phyloP scores from a whole-genome alignment of 2,888 invertebrate species.

The Drosophila niveifrons region DNA sequence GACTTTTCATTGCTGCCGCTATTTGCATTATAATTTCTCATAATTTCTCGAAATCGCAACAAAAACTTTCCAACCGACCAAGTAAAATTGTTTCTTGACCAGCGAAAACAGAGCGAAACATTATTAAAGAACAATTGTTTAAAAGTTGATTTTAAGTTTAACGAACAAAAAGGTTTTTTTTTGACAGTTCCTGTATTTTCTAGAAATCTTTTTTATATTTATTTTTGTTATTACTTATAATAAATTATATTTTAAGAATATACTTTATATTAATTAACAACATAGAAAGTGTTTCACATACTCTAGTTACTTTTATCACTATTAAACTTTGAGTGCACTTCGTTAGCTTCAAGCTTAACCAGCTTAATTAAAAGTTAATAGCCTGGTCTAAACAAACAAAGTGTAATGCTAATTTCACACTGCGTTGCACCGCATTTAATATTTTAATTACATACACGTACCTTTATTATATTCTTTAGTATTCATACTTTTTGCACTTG shows the following conservation, averaged over 20 bases:
- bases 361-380: too few relatives aligned
- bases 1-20: constrained; percentile 51
- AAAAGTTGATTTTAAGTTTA: too few relatives aligned
- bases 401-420: background rate
- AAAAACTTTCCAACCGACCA: background rate
- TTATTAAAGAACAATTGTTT: background rate
- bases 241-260: too few relatives aligned
- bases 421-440: background rate
- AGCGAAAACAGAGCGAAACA: constrained; percentile 39
- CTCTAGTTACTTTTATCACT: too few relatives aligned
- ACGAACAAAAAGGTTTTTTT: too few relatives aligned
- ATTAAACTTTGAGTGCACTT: too few relatives aligned
- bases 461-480: background rate
- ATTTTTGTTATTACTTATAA: too few relatives aligned
- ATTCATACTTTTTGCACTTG: background rate
- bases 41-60: constrained; percentile 52
- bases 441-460: background rate
- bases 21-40: constrained; percentile 62
- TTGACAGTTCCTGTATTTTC: too few relatives aligned
- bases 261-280: too few relatives aligned
- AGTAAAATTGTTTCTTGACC: constrained; percentile 26
- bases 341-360: too few relatives aligned
- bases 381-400: background rate
- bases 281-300: too few relatives aligned
- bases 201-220: background rate